A percentile compares a stretch with the other conserved stretches of the same genome.
These are phyloP conservation scores for Gibbula magus DNA, from an alignment of 2,888 invertebrate species.

Conservation along the genomic window DNA sequence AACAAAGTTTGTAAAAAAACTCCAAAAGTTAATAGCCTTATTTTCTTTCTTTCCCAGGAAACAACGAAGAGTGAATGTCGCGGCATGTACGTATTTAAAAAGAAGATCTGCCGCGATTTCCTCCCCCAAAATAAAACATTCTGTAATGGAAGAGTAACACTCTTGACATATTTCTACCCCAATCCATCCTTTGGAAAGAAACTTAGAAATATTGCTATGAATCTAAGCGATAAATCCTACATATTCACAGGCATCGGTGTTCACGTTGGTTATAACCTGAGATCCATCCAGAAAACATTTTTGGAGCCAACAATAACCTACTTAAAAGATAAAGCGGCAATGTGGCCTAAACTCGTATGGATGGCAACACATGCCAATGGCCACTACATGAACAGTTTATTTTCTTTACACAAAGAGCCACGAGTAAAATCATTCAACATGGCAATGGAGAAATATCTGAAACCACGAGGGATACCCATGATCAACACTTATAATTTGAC, in stretches of 20 bases:
- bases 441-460: conserved; percentile 12
- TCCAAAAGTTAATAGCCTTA: no score
- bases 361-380: conserved; percentile 37
- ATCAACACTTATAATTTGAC: conserved; percentile 37
- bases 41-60: not conserved
- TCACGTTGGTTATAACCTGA: conserved; percentile 31
- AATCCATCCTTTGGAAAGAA: not conserved
- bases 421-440: conserved; percentile 28
- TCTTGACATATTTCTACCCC: not conserved
- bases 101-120: conserved; percentile 28
- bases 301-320: not conserved
- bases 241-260: conserved; percentile 34
- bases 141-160: not conserved
- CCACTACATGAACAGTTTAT: conserved; percentile 30
- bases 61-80: conserved; percentile 5
- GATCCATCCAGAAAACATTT: not conserved
- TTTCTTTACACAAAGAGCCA: conserved; percentile 29
- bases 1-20: no score
- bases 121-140: not conserved
- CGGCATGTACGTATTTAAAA: conserved; percentile 32
- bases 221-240: not conserved
- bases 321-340: not conserved
- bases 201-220: not conserved
- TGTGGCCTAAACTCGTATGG: conserved; percentile 34
- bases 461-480: conserved; percentile 18